These are phyloP conservation scores for Cyphomyrmex costatus DNA, from an alignment of 1,140 invertebrate genomes.

Conservation along the genomic window DNA sequence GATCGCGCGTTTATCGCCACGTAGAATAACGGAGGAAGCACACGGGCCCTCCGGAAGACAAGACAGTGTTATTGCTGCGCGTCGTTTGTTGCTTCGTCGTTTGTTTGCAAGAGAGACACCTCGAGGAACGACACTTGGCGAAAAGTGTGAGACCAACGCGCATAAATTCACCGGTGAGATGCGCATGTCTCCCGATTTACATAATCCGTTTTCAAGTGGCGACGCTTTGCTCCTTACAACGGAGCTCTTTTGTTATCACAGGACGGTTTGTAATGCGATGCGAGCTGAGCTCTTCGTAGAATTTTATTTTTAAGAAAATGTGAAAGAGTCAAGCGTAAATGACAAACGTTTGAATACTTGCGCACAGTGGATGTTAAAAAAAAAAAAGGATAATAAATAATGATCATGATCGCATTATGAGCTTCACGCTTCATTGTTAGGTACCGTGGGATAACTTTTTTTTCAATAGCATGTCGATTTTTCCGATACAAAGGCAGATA, in stretches of 20 bases:
- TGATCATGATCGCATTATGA: constrained; percentile 1
- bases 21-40: not conserved
- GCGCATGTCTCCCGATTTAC: constrained; percentile 51
- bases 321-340: not conserved
- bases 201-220: constrained; percentile 59
- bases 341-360: not conserved
- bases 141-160: constrained; percentile 44
- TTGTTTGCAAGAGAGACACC: constrained; percentile 27
- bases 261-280: constrained; percentile 6
- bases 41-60: constrained; percentile 18
- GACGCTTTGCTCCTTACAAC: constrained; percentile 44
- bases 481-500: not conserved
- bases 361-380: not conserved
- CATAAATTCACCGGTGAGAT: constrained; percentile 46
- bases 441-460: not conserved
- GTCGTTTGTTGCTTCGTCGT: constrained; percentile 42
- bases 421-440: not conserved
- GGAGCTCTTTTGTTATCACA: constrained; percentile 39
- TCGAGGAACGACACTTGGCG: constrained; percentile 29
- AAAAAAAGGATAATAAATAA: not conserved
- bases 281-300: not conserved
- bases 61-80: constrained; percentile 1
- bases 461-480: not conserved
- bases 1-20: constrained; percentile 43
- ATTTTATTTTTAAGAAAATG: constrained; percentile 10